phyloP scores from a whole-genome alignment of 2,113 vertebrate species.

The Neodontobutis hainanensis region DNA sequence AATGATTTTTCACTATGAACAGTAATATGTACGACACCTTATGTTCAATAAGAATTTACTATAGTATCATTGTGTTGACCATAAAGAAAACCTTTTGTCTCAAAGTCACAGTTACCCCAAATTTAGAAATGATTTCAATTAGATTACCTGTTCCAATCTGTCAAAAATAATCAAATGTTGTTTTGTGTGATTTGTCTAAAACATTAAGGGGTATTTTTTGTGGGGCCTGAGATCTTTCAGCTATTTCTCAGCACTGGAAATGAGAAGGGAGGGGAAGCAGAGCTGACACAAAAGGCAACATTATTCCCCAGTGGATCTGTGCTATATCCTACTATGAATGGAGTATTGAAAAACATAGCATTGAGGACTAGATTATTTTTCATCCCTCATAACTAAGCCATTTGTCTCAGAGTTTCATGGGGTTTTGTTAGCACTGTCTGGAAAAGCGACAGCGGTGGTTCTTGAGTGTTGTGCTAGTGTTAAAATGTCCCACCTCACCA shows the following conservation, averaged over 20 bases:
- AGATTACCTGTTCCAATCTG: too few species aligned
- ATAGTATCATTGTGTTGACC: neutral
- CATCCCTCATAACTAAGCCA: slow-evolving; percentile 78
- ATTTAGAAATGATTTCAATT: too few species aligned
- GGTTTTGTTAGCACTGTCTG: slow-evolving; percentile 59
- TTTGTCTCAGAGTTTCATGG: slow-evolving; percentile 72
- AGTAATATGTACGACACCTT: neutral
- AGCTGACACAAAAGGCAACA: slow-evolving; percentile 88
- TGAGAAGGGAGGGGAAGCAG: slow-evolving; percentile 75
- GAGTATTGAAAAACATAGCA: slow-evolving; percentile 87
- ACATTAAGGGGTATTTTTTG: slow-evolving; percentile 68
- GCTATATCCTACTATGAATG: slow-evolving; percentile 87
- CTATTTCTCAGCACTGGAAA: slow-evolving; percentile 76
- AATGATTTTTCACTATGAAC: too few species aligned
- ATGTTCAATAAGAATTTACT: neutral
- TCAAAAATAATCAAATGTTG: slow-evolving; percentile 23
- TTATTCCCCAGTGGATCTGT: slow-evolving; percentile 85
- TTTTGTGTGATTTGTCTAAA: slow-evolving; percentile 60
- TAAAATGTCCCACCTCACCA: slow-evolving; percentile 63
- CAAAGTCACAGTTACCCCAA: too few species aligned
- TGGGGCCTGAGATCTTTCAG: slow-evolving; percentile 82
- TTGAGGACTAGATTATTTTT: slow-evolving; percentile 86
- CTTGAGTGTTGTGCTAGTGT: slow-evolving; percentile 47
- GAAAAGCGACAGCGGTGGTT: slow-evolving; percentile 49
- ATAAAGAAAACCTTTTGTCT: neutral